phyloP scores from a whole-genome alignment of 2,888 invertebrate genomes.

The Cosmopolites sordidus region DNA sequence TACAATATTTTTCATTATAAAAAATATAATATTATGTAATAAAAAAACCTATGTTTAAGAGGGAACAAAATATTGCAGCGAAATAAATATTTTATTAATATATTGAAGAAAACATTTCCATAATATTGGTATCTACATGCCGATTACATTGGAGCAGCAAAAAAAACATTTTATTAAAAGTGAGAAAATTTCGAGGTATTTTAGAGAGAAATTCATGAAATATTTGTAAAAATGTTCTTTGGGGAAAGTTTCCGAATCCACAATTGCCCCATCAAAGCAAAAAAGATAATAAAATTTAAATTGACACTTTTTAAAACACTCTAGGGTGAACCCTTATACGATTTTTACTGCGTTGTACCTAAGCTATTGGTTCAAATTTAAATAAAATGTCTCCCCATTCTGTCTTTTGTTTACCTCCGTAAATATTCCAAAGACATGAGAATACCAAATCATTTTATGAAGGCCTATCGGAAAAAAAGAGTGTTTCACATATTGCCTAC shows the following conservation, averaged over 20 bases:
- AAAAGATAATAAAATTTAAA: conserved; percentile 22
- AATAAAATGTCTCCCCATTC: conserved; percentile 17
- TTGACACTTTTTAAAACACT: conserved; percentile 23
- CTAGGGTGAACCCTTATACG: conserved; percentile 17
- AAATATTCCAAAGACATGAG: conserved; percentile 5
- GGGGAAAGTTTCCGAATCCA: conserved; percentile 8
- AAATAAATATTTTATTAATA: too few relatives aligned
- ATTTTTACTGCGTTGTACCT: conserved; percentile 17
- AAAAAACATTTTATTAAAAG: too few relatives aligned
- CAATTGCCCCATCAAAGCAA: conserved; percentile 15
- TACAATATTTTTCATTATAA: too few relatives aligned
- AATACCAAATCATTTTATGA: background rate
- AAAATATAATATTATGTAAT: too few relatives aligned
- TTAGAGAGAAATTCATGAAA: conserved; percentile 7
- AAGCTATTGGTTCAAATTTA: conserved; percentile 20
- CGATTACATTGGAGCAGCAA: too few relatives aligned
- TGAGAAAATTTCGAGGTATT: background rate
- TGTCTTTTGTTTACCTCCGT: conserved; percentile 19
- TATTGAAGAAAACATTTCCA: too few relatives aligned
- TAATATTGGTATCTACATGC: too few relatives aligned
- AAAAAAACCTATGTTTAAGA: too few relatives aligned
- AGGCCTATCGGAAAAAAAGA: too few relatives aligned
- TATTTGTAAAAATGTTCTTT: conserved; percentile 15
- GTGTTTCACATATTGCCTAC: too few relatives aligned
- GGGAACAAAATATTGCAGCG: too few relatives aligned